Evolutionary conservation across 1,140 invertebrate genomes (phyloP), one percentile per base, ranked within the genome.

Genomic region (Thaumetopoea pityocampa): DNA sequence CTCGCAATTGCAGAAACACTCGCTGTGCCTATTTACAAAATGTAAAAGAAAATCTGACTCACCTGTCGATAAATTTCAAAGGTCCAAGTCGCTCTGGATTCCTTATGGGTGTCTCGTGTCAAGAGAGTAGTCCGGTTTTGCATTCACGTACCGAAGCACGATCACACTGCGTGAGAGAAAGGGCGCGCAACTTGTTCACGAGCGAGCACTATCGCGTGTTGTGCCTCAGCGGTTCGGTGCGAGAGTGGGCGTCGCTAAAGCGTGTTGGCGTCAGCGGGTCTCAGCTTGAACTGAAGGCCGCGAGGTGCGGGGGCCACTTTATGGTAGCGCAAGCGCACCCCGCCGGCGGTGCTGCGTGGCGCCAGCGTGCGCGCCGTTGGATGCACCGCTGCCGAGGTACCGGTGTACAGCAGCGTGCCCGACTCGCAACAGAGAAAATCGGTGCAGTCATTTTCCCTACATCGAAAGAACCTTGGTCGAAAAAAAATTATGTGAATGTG

Each of bases 161-260:
- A 70, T 71, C 63, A 65, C 71, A 74, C 64, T 68, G 71, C 72
- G 74, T 76, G 74, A 81, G 77, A 81, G 77, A 81, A 81, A 81
- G 77, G 74, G 69, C 65, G 74, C 67, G 58, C 64, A 63, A 65
- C 58, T 67, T 48, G 62, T 60, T 65, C 51, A 59, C 57, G 56
- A 61, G 52, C 49, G 63, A 47, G 46, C 63, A 74, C 67, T 54
- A 57, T 73, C 74, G 72, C 72, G 74, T 73, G 66, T 54, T 61
- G 62, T 51, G 50, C 44, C 38, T 65, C 58, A 58, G 59, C 58
- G 57, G 51, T 59, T 55, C 55, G 45, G 32, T 55, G 68, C 64
- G 52, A 58, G 63, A 69, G 64, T 64, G 68, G 58, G 56, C 52
- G 64, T 76, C 64, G 61, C 64, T 52, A 53, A 58, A 54, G 51